phyloP scores from a whole-genome alignment of 1,140 invertebrate genomes.

The Euglossa dilemma region DNA sequence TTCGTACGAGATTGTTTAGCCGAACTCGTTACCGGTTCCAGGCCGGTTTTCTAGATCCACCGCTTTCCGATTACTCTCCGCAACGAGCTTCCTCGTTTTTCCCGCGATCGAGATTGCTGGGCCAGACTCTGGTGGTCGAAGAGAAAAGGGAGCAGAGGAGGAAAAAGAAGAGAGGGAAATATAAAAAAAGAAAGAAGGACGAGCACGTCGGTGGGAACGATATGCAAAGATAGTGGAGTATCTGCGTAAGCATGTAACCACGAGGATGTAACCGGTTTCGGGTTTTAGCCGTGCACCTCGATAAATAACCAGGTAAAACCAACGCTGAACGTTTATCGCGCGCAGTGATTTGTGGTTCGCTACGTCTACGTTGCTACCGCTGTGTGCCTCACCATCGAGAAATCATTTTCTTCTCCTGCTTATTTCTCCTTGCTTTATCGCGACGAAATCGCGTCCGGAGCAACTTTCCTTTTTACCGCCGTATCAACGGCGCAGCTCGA shows the following conservation, averaged over 20 bases:
- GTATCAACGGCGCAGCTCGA: neutral
- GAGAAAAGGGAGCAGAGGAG: neutral
- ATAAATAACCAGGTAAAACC: constrained; percentile 69
- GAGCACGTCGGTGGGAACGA: neutral
- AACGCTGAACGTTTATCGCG: constrained; percentile 69
- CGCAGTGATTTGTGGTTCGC: constrained; percentile 63
- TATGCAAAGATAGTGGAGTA: neutral
- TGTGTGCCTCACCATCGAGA: neutral
- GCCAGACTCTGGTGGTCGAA: too few species aligned
- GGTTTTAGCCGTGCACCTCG: constrained; percentile 42
- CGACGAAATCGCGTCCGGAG: neutral
- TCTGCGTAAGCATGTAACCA: neutral
- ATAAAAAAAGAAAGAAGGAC: neutral
- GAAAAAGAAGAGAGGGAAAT: neutral
- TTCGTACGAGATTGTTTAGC: neutral
- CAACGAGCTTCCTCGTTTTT: neutral
- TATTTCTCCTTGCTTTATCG: neutral
- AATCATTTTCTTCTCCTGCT: constrained; percentile 40
- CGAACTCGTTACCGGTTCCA: neutral
- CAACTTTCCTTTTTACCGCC: neutral
- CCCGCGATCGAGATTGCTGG: neutral
- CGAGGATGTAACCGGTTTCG: constrained; percentile 34
- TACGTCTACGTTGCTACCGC: neutral
- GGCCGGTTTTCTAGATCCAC: neutral
- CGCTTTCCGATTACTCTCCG: neutral